phyloP scores from a whole-genome alignment of 1,140 invertebrate genomes.

The Protaetia brevitarsis region DNA sequence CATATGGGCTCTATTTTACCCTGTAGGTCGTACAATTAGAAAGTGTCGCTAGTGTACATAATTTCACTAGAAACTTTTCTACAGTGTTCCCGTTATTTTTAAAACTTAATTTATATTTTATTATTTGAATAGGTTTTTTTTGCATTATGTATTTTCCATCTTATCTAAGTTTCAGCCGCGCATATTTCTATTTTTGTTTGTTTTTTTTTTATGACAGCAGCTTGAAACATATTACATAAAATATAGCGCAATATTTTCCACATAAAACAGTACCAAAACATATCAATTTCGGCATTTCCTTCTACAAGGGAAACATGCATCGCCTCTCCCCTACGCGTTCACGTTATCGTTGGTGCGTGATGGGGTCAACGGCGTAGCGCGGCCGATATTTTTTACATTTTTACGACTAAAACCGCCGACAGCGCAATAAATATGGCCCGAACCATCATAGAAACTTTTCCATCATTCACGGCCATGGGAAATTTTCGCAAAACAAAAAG shows the following conservation, averaged over 20 bases:
- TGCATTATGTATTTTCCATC: no score
- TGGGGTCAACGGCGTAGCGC: not conserved
- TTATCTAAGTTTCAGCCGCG: no score
- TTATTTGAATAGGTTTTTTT: no score
- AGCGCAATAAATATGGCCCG: slow-evolving; percentile 1
- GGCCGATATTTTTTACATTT: not conserved
- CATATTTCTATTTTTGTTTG: no score
- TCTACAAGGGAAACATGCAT: not conserved
- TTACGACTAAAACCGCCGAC: not conserved
- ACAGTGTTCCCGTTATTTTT: no score
- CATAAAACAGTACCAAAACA: not conserved
- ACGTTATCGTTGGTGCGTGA: not conserved
- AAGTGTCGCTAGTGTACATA: no score
- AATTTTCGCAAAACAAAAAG: not conserved
- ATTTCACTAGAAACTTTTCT: no score
- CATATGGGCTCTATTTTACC: no score
- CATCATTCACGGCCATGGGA: not conserved
- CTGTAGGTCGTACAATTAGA: no score
- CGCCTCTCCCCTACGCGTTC: not conserved
- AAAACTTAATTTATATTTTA: no score
- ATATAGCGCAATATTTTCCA: not conserved
- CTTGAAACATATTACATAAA: not conserved
- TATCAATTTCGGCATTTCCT: slow-evolving; percentile 5
- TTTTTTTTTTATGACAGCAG: no score
- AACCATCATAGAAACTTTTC: not conserved